Conservation (phyloP, 1,140 invertebrate genomes). For the Steinernema feltiae region DNA sequence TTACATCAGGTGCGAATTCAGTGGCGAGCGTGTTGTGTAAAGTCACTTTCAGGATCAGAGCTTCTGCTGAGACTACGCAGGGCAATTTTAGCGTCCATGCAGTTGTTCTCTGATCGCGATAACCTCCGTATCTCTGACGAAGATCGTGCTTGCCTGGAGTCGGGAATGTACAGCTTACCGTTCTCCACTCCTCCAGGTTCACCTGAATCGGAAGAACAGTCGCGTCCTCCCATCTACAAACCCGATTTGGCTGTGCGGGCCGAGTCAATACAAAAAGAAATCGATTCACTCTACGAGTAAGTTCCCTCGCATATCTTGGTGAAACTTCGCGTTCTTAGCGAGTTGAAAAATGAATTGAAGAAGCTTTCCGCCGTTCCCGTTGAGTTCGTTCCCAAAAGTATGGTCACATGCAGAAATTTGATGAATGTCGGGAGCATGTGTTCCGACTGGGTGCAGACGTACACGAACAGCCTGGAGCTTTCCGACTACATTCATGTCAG, state of each 20-base stretch:
- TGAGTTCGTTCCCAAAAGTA: not conserved
- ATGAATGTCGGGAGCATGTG: not conserved
- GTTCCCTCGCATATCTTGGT: not conserved
- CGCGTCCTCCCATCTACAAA: not conserved
- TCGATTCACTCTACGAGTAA: not conserved
- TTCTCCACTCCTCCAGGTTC: not conserved
- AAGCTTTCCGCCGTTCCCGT: not conserved
- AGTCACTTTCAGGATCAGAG: not conserved
- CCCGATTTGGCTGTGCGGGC: not conserved
- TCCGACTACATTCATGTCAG: not conserved
- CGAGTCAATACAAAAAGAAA: not conserved
- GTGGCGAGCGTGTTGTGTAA: too few relatives aligned
- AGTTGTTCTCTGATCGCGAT: not conserved
- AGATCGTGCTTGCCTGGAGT: not conserved
- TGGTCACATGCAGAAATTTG: not conserved
- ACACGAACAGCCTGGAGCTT: not conserved
- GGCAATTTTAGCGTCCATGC: not conserved
- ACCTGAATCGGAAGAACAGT: not conserved
- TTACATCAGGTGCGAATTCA: not conserved
- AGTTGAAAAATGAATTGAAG: not conserved
- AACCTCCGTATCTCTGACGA: not conserved
- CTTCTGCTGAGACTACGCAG: not conserved
- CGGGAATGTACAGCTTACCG: not conserved
- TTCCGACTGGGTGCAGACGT: not conserved
- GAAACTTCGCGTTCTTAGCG: not conserved